Evolutionary conservation across 1,140 invertebrate species (phyloP), one percentile per base, ranked within the genome.

Genomic region (Lethrus apterus): DNA sequence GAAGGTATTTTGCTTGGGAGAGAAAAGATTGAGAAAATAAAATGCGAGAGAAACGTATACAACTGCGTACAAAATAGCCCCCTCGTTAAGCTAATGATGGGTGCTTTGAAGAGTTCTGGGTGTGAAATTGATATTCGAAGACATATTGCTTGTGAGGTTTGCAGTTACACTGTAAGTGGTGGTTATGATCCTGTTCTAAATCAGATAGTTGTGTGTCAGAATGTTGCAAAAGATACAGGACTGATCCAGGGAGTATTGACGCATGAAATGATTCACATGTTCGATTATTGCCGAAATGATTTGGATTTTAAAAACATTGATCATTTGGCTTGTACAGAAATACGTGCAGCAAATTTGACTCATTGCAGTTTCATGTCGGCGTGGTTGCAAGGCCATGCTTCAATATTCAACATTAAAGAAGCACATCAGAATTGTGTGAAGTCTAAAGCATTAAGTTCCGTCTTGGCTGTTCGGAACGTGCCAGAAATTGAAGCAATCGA

Each of bases 241-340:
- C 72, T 79, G 56, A 77, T 92, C 1, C 82, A 86, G 65, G 81
- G 81, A 47, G 83, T 92, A 4, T 61, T 98, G 2, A 78, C 82
- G 1, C 94, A 98, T 67, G 94, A 98, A 70, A 78, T 98, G 74
- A 83, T 96, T 30, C 94, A 98, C 66, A 95, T 96, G 88, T 97
- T 94, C 67, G 94, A 98, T 66, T 88, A 83, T 59, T 98, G 93
- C 67, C 76, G 80, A 31, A 86, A 92, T 52, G 79, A 96, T 42
- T 62, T 96, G 23, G 84, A 98, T 64, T 89, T 93, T 54, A 84
- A 78, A 52, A 93, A 97, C 65, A 70, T 93, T 44, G 83, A 95
- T 57, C 94, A 98, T 70, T 66, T 98, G 29, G 93, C 93, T 0
- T 98, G 94, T 63, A 93, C 92, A 0, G 94, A 98, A 75, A 88